Evolutionary conservation across 2,888 invertebrate species (phyloP).

Genomic region (Tuta absoluta): DNA sequence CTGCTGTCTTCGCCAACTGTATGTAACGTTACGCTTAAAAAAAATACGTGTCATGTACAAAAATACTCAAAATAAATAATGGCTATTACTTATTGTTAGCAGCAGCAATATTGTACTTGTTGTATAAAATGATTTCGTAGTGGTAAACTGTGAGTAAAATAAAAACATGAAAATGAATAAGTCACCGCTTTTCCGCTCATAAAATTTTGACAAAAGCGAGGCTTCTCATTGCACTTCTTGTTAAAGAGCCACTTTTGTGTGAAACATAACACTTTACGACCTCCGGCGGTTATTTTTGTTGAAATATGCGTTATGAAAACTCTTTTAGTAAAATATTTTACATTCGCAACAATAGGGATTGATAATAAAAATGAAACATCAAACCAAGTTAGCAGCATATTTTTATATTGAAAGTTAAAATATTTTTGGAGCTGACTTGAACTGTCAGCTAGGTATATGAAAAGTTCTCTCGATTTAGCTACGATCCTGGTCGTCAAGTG

Average conservation of each 20-base stretch:
- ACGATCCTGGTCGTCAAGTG: too few species aligned
- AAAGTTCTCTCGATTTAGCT: too few species aligned
- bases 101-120: slow-evolving; percentile 4
- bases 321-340: not conserved
- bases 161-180: slow-evolving; percentile 13
- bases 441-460: too few species aligned
- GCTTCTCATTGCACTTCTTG: slow-evolving; percentile 2
- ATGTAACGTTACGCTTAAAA: too few species aligned
- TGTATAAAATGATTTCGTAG: not conserved
- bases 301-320: not conserved
- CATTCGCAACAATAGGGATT: too few species aligned
- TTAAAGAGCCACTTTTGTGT: not conserved
- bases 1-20: too few species aligned
- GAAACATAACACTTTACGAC: slow-evolving; percentile 1
- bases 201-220: slow-evolving; percentile 1
- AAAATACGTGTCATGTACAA: not conserved
- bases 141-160: slow-evolving; percentile 12
- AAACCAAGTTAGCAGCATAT: too few species aligned
- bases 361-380: too few species aligned
- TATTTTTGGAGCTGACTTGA: too few species aligned
- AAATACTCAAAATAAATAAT: not conserved
- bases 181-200: slow-evolving; percentile 13
- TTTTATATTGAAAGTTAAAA: too few species aligned
- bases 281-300: not conserved
- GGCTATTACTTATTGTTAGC: not conserved